Base-by-base conservation (phyloP, 2,797 vertebrate genomes). In the Siniperca obscura region DNA sequence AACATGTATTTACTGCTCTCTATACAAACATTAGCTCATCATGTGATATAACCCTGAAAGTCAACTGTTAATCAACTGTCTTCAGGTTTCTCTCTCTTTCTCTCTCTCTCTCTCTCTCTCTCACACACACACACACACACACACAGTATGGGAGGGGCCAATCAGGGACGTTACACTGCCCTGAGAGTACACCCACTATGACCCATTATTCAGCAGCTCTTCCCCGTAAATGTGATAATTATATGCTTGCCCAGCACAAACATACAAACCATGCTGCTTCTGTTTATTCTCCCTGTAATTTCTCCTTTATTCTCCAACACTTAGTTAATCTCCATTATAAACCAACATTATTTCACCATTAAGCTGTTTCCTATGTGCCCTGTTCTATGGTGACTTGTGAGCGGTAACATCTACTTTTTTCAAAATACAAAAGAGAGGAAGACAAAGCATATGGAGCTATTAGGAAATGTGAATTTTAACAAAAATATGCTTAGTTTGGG, bases 161-260 rank as follows among this genome's bases (percentile, higher is more conserved):
- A 74, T 80, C 72, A 81, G 66, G 74, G 81, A 88, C 73, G 85
- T 88, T 89, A 64, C 68, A 56, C 80, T 86, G 59, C 84, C 86
- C 81, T 64, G 22, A 71, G 50, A 38, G 81, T 89, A 80, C 85
- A 88, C 87, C 90, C 91, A 90, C 86, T 77, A 57, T 71, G 88
- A 86, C 81, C 90, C 88, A 93, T 94, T 95, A 95, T 95, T 94
- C 92, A 85, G 90, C 91, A 90, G 93, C 93, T 95, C 92, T 94
- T 94, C 93, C 91, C 91, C 60, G 93, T 94, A 96, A 96, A 96
- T 96, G 95, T 94, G 95, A 96, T 96, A 96, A 96, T 96, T 95
- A 95, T 91, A 95, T 22, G 84, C 91, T 95, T 89, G 86, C 70
- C 87, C 83, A 92, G 92, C 82, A 87, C 88, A 90, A 86, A 94